Evolutionary conservation across 53 echinoderm and acorn worm genomes (phyloP), one percentile per base, ranked within the genome.

Genomic region (Mesocentrotus franciscanus): DNA sequence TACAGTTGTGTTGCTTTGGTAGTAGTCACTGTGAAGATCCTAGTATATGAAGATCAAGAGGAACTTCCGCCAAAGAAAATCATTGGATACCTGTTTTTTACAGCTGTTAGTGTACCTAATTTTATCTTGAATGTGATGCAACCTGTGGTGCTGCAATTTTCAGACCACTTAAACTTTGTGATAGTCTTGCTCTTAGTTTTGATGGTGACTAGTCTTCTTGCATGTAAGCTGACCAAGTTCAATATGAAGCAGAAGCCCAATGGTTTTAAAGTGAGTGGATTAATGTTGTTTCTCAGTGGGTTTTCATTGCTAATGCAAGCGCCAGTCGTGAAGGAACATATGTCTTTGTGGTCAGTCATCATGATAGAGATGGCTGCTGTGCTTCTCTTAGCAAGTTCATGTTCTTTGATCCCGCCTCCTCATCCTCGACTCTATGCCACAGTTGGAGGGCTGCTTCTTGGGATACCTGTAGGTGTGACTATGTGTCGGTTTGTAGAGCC

Each of bases 71-170:
- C 89, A 6, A 26, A 27, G 39, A 49, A 26, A 15, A 42, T 87
- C 1, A n/a, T 30, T 36, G 71, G 62, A 14, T 94, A 87, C 56
- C 13, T 72, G 22, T 17, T 68, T 16, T 94, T 49, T 71, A 4
- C 60, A 35, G 85, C 87, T 71, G 87, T 26, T 11, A 34, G 95
- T 78, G 34, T 87, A 75, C n/a, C 95, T 7, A 30, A 35, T 35
- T 94, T 94, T 70, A 61, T 94, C n/a, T 6, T 94, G 13, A 85
- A 94, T 94, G 95, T 94, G 8, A 85, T 87, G 20, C 70, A 56
- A 27, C 95, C 95, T 64, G 70, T 87, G 6, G 2, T 94, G n/a
- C 68, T 36, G 32, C 66, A 85, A 26, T 68, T 94, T 13, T 24
- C 68, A 7, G 68, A 55, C 58, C 27, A 42, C 39, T 4, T 94